These are phyloP conservation scores for Volucella inflata DNA, from an alignment of 2,888 invertebrate genomes.

Conservation along the genomic window DNA sequence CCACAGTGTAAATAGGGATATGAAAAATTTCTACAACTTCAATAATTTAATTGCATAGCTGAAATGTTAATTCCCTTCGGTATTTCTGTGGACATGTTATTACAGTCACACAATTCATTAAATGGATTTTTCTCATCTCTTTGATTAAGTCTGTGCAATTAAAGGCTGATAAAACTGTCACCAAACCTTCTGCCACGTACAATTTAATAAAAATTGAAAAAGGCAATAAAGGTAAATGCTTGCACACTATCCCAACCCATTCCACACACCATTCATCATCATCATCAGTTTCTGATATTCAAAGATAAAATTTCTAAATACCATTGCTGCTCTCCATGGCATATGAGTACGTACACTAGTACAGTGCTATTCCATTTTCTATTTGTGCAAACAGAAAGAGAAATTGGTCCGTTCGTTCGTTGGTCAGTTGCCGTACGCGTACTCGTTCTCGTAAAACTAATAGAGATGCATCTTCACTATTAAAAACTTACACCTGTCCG, in stretches of 20 bases:
- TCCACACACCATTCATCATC: constrained; percentile 18
- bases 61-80: too few species aligned
- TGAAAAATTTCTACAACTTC: too few species aligned
- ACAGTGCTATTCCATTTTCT: constrained; percentile 50
- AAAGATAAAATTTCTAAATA: constrained; percentile 65
- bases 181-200: neutral
- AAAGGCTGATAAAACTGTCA: neutral
- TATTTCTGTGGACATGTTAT: too few species aligned
- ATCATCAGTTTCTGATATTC: constrained; percentile 33
- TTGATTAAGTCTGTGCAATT: neutral
- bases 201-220: neutral
- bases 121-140: neutral
- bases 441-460: constrained; percentile 43
- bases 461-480: constrained; percentile 48
- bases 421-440: constrained; percentile 61
- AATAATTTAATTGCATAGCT: too few species aligned
- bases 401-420: constrained; percentile 72
- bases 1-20: too few species aligned
- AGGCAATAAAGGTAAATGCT: constrained; percentile 39
- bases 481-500: constrained; percentile 32
- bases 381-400: constrained; percentile 72
- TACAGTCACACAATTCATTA: too few species aligned
- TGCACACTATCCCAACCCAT: constrained; percentile 24
- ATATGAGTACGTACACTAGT: neutral
- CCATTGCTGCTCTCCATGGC: constrained; percentile 3